phyloP scores from a whole-genome alignment of 2,888 invertebrate genomes.

The Drosophila histrio region DNA sequence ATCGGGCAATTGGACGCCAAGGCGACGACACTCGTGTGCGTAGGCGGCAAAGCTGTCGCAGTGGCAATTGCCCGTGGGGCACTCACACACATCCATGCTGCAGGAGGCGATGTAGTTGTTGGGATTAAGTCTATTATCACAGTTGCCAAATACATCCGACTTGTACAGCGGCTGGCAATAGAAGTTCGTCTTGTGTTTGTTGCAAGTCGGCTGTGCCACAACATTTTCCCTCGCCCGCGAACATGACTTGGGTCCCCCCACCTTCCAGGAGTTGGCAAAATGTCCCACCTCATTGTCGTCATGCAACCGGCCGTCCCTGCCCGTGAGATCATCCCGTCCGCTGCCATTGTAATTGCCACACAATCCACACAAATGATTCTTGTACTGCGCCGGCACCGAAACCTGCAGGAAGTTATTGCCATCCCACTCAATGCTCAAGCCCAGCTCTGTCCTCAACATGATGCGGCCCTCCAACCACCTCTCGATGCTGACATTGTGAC shows the following conservation, averaged over 20 bases:
- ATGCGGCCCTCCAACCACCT: conserved; percentile 88
- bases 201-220: conserved; percentile 85
- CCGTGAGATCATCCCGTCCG: conserved; percentile 92
- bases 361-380: conserved; percentile 92
- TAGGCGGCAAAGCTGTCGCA: conserved; percentile 96
- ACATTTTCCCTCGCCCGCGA: conserved; percentile 86
- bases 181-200: conserved; percentile 85
- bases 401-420: conserved; percentile 96
- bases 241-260: conserved; percentile 91
- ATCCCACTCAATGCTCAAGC: conserved; percentile 95
- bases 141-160: conserved; percentile 88
- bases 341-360: conserved; percentile 97
- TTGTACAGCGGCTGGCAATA: conserved; percentile 86
- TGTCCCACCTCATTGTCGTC: conserved; percentile 87
- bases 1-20: conserved; percentile 89
- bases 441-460: conserved; percentile 89
- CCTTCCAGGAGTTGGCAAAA: conserved; percentile 96
- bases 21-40: conserved; percentile 92
- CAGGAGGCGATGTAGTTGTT: conserved; percentile 94
- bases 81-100: conserved; percentile 94
- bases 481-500: conserved; percentile 86
- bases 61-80: conserved; percentile 91
- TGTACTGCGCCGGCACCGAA: conserved; percentile 89
- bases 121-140: conserved; percentile 91
- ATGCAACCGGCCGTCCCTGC: conserved; percentile 88